These are phyloP conservation scores for Lamellibrachia satsuma DNA, from an alignment of 2,888 invertebrate species.

Conservation along the genomic window DNA sequence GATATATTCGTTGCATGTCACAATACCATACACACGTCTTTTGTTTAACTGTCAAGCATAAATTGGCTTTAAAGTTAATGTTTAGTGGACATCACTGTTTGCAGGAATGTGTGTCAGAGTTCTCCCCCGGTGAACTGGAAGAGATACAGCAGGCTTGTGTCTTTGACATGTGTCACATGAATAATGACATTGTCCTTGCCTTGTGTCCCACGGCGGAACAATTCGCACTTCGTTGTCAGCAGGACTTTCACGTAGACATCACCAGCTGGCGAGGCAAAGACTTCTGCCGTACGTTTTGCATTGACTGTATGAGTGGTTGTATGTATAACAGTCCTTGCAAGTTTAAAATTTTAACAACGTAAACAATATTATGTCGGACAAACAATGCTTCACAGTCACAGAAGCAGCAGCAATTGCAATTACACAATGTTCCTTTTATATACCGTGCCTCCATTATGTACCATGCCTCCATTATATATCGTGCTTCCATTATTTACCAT, in stretches of 20 bases:
- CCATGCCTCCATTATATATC: no score
- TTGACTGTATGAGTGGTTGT: no score
- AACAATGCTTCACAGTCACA: no score
- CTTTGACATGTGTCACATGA: slow-evolving; percentile 48
- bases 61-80: background rate
- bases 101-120: slow-evolving; percentile 45
- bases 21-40: no score
- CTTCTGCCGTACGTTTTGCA: slow-evolving; percentile 46
- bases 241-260: slow-evolving; percentile 39
- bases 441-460: no score
- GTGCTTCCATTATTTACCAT: no score
- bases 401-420: no score
- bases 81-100: background rate
- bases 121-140: slow-evolving; percentile 31
- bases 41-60: background rate
- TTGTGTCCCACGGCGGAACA: slow-evolving; percentile 46
- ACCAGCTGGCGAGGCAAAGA: slow-evolving; percentile 40
- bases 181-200: slow-evolving; percentile 39
- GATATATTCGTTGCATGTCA: no score
- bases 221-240: slow-evolving; percentile 45
- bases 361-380: no score
- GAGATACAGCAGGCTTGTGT: slow-evolving; percentile 42
- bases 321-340: no score
- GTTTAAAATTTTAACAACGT: no score
- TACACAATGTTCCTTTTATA: no score